A percentile compares a stretch with the other conserved stretches of the same genome.
These are phyloP conservation scores for Brachionus asplanchnoidis DNA, from an alignment of 1,140 invertebrate species.

Conservation along the genomic window DNA sequence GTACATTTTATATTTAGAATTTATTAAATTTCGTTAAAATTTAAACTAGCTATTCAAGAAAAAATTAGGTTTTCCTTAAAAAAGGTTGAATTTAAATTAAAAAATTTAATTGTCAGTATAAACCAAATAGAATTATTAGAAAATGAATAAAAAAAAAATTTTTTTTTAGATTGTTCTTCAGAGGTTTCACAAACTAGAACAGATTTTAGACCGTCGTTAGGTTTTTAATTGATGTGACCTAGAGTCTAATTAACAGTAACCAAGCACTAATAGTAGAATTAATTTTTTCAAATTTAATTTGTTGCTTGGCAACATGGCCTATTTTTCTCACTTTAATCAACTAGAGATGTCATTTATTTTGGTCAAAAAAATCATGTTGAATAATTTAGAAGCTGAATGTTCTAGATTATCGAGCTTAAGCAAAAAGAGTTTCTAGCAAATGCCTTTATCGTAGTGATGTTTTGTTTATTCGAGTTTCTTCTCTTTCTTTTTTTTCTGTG, in stretches of 20 bases:
- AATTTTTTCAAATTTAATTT: neutral
- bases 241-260: neutral
- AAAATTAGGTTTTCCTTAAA: neutral
- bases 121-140: neutral
- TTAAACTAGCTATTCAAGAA: too few species aligned
- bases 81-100: neutral
- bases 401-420: neutral
- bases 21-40: too few species aligned
- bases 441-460: neutral
- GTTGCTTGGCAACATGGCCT: neutral
- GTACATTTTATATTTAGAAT: too few species aligned
- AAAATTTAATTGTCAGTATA: neutral
- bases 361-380: neutral
- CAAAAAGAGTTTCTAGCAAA: neutral
- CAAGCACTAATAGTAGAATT: neutral
- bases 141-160: neutral
- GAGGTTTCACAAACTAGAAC: neutral
- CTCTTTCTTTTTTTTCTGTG: slow-evolving; percentile 8
- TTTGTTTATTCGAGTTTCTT: slow-evolving; percentile 17
- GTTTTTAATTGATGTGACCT: neutral
- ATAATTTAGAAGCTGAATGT: neutral
- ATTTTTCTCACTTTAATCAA: neutral
- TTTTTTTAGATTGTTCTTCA: neutral
- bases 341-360: neutral
- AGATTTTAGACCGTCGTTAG: neutral